Conservation (phyloP, 2,113 vertebrate species). For the Pyrgilauda ruficollis region DNA sequence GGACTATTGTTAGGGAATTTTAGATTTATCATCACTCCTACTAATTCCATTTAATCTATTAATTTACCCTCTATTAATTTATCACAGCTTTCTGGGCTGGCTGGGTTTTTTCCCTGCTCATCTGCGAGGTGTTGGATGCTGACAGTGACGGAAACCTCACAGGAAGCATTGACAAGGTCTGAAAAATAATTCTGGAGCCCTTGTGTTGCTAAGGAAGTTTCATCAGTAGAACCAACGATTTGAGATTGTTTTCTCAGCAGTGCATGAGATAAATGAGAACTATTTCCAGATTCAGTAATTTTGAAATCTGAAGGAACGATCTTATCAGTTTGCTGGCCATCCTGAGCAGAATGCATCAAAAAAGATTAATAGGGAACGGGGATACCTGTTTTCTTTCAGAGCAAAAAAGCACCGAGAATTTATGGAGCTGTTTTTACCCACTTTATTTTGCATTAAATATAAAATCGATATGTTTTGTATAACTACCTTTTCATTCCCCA, state of each 20-base stretch:
- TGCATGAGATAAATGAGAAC: constrained; percentile 64
- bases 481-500: not conserved
- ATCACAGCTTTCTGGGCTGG: not conserved
- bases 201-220: constrained; percentile 65
- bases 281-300: constrained; percentile 63
- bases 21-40: constrained; percentile 15
- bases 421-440: not conserved
- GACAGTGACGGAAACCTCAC: constrained; percentile 60
- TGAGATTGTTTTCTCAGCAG: constrained; percentile 64
- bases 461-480: not conserved
- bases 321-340: constrained; percentile 53
- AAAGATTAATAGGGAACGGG: constrained; percentile 34
- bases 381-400: not conserved
- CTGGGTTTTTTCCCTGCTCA: not conserved
- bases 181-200: constrained; percentile 64
- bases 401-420: not conserved
- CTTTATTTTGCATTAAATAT: not conserved
- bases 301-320: constrained; percentile 62
- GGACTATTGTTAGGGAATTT: not conserved
- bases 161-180: constrained; percentile 56
- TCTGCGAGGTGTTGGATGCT: not conserved
- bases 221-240: constrained; percentile 52
- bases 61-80: constrained; percentile 27
- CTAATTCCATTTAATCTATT: constrained; percentile 42
- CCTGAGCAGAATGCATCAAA: constrained; percentile 24